phyloP scores from a whole-genome alignment of 2,797 vertebrate genomes.

The Cercopithecus diana region DNA sequence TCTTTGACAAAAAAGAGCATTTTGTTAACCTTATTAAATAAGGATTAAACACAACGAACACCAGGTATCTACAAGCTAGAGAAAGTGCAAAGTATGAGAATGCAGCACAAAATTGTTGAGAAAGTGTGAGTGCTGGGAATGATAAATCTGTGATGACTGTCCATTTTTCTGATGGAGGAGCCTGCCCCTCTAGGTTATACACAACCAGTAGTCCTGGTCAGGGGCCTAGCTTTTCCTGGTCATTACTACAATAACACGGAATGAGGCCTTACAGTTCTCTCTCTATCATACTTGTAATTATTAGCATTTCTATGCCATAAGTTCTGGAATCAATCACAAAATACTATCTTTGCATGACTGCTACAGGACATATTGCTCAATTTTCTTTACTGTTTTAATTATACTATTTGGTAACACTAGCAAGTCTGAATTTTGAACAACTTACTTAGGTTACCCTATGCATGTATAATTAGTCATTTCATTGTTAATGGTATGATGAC shows the following conservation, averaged over 20 bases:
- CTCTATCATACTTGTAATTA: background rate
- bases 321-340: slow-evolving; percentile 19
- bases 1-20: background rate
- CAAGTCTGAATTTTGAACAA: slow-evolving; percentile 46
- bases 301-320: slow-evolving; percentile 6
- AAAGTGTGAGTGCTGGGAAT: background rate
- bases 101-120: background rate
- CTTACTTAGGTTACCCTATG: background rate
- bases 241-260: background rate
- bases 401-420: slow-evolving; percentile 2
- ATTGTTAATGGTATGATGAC: slow-evolving; percentile 39
- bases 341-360: background rate
- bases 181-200: background rate
- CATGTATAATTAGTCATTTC: slow-evolving; percentile 42
- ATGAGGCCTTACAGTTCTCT: background rate
- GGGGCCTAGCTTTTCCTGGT: background rate
- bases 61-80: background rate
- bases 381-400: slow-evolving; percentile 1
- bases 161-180: background rate
- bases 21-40: background rate
- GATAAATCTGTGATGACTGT: background rate
- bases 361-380: background rate
- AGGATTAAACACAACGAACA: background rate
- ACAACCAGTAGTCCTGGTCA: background rate
- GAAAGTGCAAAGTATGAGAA: background rate